These are phyloP conservation scores for Sebastes matsubarae DNA, from an alignment of 2,797 vertebrate species.

Conservation along the genomic window DNA sequence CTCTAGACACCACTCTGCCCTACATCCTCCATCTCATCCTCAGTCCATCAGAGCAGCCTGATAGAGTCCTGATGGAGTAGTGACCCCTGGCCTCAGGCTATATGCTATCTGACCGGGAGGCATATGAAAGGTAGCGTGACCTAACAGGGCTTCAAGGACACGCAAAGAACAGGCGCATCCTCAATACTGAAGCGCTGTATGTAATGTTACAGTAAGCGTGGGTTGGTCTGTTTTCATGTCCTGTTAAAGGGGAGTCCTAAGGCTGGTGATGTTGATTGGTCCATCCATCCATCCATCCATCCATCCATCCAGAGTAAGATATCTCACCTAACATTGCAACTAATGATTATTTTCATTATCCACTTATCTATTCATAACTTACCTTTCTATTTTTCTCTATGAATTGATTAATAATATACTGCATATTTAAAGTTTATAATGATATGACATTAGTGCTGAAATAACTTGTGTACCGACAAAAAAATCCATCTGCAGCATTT, in stretches of 20 bases:
- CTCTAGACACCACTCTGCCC: slow-evolving; percentile 12
- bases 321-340: background rate
- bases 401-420: background rate
- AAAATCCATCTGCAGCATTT: background rate
- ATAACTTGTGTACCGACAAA: background rate
- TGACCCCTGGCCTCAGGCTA: slow-evolving; percentile 26
- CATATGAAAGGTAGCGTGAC: background rate
- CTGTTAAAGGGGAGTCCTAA: background rate
- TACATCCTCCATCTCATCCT: background rate
- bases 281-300: background rate
- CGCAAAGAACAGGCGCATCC: background rate
- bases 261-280: background rate
- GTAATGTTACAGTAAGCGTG: background rate
- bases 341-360: background rate
- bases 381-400: background rate
- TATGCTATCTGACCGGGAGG: background rate
- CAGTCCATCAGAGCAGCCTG: slow-evolving; percentile 8
- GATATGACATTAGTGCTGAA: background rate
- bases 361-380: background rate
- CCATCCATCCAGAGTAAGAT: background rate
- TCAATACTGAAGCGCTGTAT: accelerated
- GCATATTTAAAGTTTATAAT: background rate
- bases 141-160: slow-evolving; percentile 6
- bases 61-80: background rate
- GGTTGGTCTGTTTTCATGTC: background rate